Conservation (phyloP, 2,113 vertebrate genomes). For the Cyprinus carpio region DNA sequence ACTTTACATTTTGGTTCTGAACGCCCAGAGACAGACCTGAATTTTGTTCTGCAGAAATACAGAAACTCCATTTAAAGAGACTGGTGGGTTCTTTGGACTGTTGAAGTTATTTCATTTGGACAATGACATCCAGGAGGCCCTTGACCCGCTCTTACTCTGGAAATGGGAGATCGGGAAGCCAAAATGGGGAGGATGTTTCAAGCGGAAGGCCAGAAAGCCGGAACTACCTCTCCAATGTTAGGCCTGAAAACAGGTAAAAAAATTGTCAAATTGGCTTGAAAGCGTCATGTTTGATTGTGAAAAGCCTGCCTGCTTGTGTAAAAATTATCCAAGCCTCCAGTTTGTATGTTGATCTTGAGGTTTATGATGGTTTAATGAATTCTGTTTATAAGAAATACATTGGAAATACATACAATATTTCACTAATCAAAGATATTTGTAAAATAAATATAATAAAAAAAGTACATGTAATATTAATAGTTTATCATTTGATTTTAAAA, state of each 20-base stretch:
- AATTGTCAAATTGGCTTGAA: no score
- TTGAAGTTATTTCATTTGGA: slow-evolving; percentile 40
- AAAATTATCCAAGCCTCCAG: neutral
- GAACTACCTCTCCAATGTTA: slow-evolving; percentile 85
- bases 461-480: neutral
- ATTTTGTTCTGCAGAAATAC: slow-evolving; percentile 32
- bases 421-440: no score
- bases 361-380: neutral
- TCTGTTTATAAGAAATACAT: neutral
- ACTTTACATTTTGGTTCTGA: slow-evolving; percentile 50
- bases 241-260: slow-evolving; percentile 89
- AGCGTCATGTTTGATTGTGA: neutral
- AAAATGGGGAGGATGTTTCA: slow-evolving; percentile 73
- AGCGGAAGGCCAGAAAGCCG: slow-evolving; percentile 79
- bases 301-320: neutral
- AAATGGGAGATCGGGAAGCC: slow-evolving; percentile 73
- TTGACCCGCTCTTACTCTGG: slow-evolving; percentile 75
- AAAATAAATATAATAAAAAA: no score
- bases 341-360: neutral
- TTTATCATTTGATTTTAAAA: neutral
- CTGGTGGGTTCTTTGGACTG: slow-evolving; percentile 48
- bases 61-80: slow-evolving; percentile 17
- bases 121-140: slow-evolving; percentile 86
- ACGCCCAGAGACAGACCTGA: slow-evolving; percentile 50
- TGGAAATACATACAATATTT: neutral